Base-by-base conservation (phyloP, 2,888 invertebrate genomes). In the Idaea biselata region DNA sequence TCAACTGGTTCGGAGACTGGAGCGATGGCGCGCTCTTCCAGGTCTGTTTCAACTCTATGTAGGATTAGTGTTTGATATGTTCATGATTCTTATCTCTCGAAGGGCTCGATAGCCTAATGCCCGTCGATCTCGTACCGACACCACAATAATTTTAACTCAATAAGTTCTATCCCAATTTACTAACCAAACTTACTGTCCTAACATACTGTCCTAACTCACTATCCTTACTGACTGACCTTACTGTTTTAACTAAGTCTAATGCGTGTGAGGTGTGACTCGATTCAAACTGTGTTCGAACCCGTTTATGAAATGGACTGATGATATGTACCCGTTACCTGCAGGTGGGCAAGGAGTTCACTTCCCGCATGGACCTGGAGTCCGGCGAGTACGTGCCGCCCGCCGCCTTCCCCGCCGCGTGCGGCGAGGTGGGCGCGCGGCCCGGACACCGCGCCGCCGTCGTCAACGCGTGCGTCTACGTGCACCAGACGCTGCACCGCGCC, bases 1-100 rank as follows among this genome's bases (percentile, higher is more conserved):
- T 99, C 75, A 99, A 99, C 89, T 99, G 99, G 99, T 99, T 99
- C 88, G 99, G 99, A 14, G 99, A 99, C 88, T 99, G 99, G 99
- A 98, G 99, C 18, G 98, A 99, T 80, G 97, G 97, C 2, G 98
- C 98, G 0, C 89, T 98, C 33, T 98, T 96, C 95, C 98, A 98
- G 93, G 97, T 94, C 72, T 71, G 77, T 66, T 57, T 25, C n/a
- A 5, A 55, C 16, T 32, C 18, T 56, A 56, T 53, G 4, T 6
- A 3, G 1, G 8, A n/a, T 4, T 55, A 16, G 16, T 1, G 16
- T 16, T 17, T n/a, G 55, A 55, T 6, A 17, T n/a, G 6, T 6
- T 55, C 1, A 16, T n/a, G 16, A 7, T 55, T 1, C 6, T 8
- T 14, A 11, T 16, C 14, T 53, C 14, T 4, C 1, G 53, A 53